phyloP scores from a whole-genome alignment of 2,888 invertebrate species.

The Drosophila lacicola region DNA sequence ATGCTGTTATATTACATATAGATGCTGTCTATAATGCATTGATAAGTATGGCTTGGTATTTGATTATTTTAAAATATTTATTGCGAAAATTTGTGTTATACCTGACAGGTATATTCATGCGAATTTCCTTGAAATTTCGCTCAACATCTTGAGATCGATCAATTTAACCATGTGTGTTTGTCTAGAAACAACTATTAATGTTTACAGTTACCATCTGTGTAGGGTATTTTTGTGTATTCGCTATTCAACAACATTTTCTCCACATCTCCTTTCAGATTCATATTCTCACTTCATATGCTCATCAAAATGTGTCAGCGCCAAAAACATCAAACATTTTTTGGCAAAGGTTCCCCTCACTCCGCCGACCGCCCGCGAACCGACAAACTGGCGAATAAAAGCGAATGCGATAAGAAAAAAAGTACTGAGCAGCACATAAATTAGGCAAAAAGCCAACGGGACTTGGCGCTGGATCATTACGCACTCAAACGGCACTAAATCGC shows the following conservation, averaged over 20 bases:
- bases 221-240: background rate
- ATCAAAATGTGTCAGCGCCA: slow-evolving; percentile 36
- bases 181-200: no score
- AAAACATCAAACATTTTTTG: slow-evolving; percentile 47
- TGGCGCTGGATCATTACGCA: slow-evolving; percentile 60
- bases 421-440: slow-evolving; percentile 54
- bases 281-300: background rate
- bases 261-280: no score
- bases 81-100: no score
- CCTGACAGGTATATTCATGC: no score
- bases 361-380: slow-evolving; percentile 14
- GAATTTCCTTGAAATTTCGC: no score
- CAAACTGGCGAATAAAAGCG: slow-evolving; percentile 8
- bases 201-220: background rate
- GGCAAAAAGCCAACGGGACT: slow-evolving; percentile 41
- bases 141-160: no score
- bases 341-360: slow-evolving; percentile 26
- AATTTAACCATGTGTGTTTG: no score
- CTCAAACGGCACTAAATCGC: slow-evolving; percentile 66
- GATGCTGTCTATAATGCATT: no score
- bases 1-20: no score
- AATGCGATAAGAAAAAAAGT: background rate
- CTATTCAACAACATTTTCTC: background rate
- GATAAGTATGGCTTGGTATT: no score
- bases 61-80: no score